Evolutionary conservation across 2,113 vertebrate genomes (phyloP).

Genomic region (Morone saxatilis): DNA sequence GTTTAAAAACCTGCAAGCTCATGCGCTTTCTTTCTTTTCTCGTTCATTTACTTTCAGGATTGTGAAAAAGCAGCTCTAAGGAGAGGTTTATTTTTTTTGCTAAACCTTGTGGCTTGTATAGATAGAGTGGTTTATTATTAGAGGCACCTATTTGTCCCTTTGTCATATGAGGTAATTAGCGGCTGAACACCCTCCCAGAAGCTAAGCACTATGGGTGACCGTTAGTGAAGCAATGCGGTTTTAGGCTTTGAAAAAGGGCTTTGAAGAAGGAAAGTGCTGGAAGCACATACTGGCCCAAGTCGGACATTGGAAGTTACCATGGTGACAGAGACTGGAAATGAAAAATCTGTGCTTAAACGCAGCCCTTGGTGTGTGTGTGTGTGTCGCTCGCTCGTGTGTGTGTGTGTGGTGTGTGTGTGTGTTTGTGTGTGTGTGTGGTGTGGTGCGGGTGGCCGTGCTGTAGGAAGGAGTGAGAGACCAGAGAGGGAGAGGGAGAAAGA

Average conservation of each 20-base stretch:
- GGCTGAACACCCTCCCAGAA: constrained; percentile 49
- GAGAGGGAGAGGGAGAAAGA: neutral
- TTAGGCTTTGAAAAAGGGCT: constrained; percentile 67
- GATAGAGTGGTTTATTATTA: constrained; percentile 56
- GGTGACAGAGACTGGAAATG: constrained; percentile 83
- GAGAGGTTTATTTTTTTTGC: constrained; percentile 2
- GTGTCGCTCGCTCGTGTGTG: constrained; percentile 56
- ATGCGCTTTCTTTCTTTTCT: neutral
- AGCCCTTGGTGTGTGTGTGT: constrained; percentile 57
- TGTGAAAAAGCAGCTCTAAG: neutral
- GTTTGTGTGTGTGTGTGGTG: constrained; percentile 45
- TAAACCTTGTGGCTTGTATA: constrained; percentile 37
- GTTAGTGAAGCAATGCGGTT: constrained; percentile 71
- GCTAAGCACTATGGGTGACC: constrained; percentile 52
- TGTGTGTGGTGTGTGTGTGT: constrained; percentile 55
- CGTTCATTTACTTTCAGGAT: neutral
- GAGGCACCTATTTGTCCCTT: constrained; percentile 42
- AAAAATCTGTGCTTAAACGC: constrained; percentile 82
- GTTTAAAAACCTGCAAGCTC: constrained; percentile 36
- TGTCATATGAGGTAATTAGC: constrained; percentile 70
- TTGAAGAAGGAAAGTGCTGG: constrained; percentile 74
- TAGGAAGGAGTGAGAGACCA: constrained; percentile 31
- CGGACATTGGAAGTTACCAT: constrained; percentile 85
- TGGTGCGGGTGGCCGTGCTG: too few relatives aligned
- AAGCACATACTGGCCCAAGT: constrained; percentile 74